A percentile compares a stretch with the other conserved stretches of the same genome.
phyloP scores from a whole-genome alignment of 2,797 vertebrate genomes.

The Holocentrus rufus region DNA sequence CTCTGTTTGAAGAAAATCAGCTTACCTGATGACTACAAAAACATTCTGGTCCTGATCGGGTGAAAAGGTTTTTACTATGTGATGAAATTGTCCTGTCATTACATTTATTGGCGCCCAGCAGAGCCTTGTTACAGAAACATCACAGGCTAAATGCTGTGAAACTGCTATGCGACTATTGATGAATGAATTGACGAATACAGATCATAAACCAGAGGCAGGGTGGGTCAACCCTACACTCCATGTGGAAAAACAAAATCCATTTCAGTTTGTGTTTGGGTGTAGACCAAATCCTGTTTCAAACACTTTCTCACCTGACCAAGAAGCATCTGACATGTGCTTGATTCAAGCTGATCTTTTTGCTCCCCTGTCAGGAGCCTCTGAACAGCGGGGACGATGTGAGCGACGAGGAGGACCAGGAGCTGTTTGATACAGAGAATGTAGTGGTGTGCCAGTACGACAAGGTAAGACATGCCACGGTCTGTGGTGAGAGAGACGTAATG shows the following conservation, averaged over 20 bases:
- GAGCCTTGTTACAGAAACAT: too few relatives aligned
- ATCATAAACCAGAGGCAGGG: too few relatives aligned
- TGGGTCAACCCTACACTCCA: not conserved
- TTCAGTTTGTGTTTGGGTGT: not conserved
- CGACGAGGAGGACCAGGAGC: slow-evolving; percentile 96
- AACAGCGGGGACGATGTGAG: slow-evolving; percentile 98
- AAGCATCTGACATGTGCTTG: not conserved
- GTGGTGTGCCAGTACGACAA: slow-evolving; percentile 99
- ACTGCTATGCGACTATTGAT: too few relatives aligned
- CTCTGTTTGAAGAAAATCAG: too few relatives aligned
- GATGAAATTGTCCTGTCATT: too few relatives aligned
- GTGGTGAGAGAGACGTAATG: not conserved
- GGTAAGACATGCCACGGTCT: slow-evolving; percentile 76
- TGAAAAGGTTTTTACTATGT: too few relatives aligned
- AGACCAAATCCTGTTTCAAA: not conserved
- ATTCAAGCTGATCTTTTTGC: not conserved
- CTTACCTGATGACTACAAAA: too few relatives aligned
- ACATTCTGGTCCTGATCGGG: too few relatives aligned
- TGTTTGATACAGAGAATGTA: slow-evolving; percentile 99
- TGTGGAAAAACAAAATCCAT: not conserved
- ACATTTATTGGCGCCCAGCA: too few relatives aligned
- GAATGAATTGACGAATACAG: too few relatives aligned
- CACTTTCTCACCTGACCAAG: not conserved
- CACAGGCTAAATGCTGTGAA: too few relatives aligned
- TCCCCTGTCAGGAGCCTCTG: slow-evolving; percentile 87